A percentile compares a stretch with the other conserved stretches of the same genome.
phyloP scores from a whole-genome alignment of 2,888 invertebrate species.

The Tuberolachnus salignus region DNA sequence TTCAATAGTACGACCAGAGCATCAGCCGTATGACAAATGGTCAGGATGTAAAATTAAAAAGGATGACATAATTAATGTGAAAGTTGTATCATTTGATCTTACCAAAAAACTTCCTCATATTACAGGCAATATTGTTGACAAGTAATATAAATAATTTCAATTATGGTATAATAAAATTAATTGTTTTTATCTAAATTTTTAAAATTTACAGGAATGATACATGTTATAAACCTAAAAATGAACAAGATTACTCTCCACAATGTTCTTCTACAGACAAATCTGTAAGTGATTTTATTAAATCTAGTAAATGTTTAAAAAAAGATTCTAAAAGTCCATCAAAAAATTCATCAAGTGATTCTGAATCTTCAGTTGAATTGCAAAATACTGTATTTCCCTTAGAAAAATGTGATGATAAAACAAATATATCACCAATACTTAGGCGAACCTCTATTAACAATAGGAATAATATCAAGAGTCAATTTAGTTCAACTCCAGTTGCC shows the following conservation, averaged over 20 bases:
- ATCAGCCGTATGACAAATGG: conserved; percentile 21
- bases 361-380: conserved; percentile 9
- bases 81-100: conserved; percentile 47
- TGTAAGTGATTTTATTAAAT: neutral
- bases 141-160: neutral
- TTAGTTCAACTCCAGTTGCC: too few relatives aligned
- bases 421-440: too few relatives aligned
- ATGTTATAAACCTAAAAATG: neutral
- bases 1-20: conserved; percentile 46
- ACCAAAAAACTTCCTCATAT: conserved; percentile 53
- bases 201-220: neutral
- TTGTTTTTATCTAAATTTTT: conserved; percentile 7
- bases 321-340: neutral
- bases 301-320: neutral
- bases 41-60: conserved; percentile 44
- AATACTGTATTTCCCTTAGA: neutral
- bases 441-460: too few relatives aligned
- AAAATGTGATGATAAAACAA: neutral
- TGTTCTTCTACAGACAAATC: neutral
- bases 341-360: conserved; percentile 4
- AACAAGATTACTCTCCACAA: neutral
- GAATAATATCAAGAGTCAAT: too few relatives aligned
- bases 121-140: conserved; percentile 35
- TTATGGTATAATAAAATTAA: neutral
- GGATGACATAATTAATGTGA: conserved; percentile 33